These are phyloP conservation scores for Hyperoplus immaculatus DNA, from an alignment of 2,797 vertebrate species.

Conservation along the genomic window DNA sequence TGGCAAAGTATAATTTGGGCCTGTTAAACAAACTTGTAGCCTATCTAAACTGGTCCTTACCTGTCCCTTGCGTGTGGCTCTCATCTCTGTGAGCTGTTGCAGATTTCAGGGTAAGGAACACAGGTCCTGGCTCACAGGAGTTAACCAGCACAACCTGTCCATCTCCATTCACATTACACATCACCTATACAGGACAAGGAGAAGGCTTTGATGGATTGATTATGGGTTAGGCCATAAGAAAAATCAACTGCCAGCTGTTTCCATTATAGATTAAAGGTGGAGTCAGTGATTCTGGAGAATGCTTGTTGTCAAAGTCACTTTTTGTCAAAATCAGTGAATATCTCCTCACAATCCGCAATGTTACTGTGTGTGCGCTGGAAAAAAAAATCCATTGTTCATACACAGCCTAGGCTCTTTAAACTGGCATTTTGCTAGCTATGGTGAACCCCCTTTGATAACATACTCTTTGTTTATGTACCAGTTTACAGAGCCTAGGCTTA, in stretches of 20 bases:
- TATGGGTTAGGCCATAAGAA: neutral
- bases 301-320: too few relatives aligned
- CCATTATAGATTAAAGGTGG: neutral
- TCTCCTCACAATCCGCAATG: too few relatives aligned
- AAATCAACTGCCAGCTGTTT: neutral
- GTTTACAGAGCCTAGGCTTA: too few relatives aligned
- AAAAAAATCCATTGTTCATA: too few relatives aligned
- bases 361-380: too few relatives aligned
- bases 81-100: slow-evolving; percentile 29
- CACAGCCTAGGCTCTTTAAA: too few relatives aligned
- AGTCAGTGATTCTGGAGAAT: too few relatives aligned
- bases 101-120: slow-evolving; percentile 47
- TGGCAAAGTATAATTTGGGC: too few relatives aligned
- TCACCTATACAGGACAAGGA: slow-evolving; percentile 42
- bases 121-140: slow-evolving; percentile 40
- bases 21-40: neutral
- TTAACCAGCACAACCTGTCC: slow-evolving; percentile 58
- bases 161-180: slow-evolving; percentile 50
- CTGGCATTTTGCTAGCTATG: too few relatives aligned
- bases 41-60: slow-evolving; percentile 31
- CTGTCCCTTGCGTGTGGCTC: slow-evolving; percentile 20
- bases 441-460: too few relatives aligned
- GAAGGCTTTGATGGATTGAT: neutral
- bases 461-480: too few relatives aligned
- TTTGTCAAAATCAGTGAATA: too few relatives aligned